These are phyloP conservation scores for Donacobius atricapilla DNA, from an alignment of 2,113 vertebrate species.

Conservation along the genomic window DNA sequence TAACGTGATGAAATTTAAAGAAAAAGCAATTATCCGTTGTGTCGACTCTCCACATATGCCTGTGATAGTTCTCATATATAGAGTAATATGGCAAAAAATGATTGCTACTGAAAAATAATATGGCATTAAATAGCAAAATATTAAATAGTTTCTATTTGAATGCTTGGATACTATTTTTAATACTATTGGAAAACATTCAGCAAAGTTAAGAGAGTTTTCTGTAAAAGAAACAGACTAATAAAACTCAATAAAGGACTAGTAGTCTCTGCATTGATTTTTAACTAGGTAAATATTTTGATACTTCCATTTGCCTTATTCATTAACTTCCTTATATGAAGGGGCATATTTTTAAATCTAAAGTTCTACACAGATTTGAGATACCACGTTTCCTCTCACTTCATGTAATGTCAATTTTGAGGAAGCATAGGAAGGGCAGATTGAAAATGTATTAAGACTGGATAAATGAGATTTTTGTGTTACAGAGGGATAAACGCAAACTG, in stretches of 20 bases:
- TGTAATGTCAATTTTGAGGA: neutral
- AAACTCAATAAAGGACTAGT: neutral
- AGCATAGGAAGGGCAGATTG: neutral
- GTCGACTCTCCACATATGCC: neutral
- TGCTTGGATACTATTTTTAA: neutral
- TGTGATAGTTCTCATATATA: neutral
- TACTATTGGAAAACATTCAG: neutral
- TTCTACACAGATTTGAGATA: neutral
- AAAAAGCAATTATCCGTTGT: neutral
- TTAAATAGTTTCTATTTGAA: neutral
- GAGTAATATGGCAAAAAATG: neutral
- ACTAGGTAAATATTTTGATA: neutral
- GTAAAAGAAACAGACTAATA: neutral
- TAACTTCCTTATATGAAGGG: neutral
- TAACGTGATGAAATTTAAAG: neutral
- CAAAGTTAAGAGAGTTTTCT: neutral
- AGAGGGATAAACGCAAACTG: neutral
- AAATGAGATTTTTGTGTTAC: neutral
- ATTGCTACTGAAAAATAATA: neutral
- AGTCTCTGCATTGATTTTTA: neutral
- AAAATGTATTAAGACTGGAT: neutral
- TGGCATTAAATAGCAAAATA: neutral
- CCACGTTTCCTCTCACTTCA: neutral
- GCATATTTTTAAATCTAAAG: neutral
- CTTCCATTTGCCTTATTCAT: neutral